Base-by-base conservation (phyloP, 2,797 vertebrate species). In the Onychomys torridus region DNA sequence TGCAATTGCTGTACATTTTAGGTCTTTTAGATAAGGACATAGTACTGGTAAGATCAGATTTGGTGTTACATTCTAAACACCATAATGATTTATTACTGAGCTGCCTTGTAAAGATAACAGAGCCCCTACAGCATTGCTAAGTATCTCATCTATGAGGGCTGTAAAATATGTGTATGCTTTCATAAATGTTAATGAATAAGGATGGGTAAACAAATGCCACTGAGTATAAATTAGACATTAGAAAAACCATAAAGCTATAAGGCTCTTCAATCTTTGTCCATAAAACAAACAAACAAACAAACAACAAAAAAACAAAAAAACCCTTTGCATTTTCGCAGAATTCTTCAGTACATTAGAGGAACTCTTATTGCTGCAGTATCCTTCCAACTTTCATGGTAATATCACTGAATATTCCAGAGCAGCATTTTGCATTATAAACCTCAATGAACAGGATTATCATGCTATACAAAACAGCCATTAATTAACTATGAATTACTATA, bases 401-500 rank as follows among this genome's bases (percentile, higher is more conserved):
- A 40, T 77, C 83, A 90, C 71, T 96, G 55, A 94, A 96, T 90
- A 27, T 95, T 95, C 95, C 61, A 96, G 93, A 96, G 76, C 79
- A 97, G 67, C 85, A 82, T 5, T 2, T 98, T 96, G 95, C 95
- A 92, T 94, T 96, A 55, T 95, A 95, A 96, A 96, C 82, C 32
- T 96, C 67, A 97, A 78, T 73, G 89, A 97, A 93, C 21, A 93
- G 88, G 86, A 88, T 95, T 9, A 32, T 76, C 75, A 55, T 97
- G 52, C 84, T 37, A 78, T 93, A 96, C 93, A 76, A 97, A 93
- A 55, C 23, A 87, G 65, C 59, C 91, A 95, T 98, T 98, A 98
- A 98, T 95, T 98, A 97, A 93, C 59, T 93, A 96, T 86, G 94
- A 98, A 98, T 97, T 96, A 93, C 83, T 96, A 11, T 83, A 61